Percentiles rank a stretch among this genome's conserved stretches.
Conservation (phyloP, 2,113 vertebrate species). For the Anser cygnoides region DNA sequence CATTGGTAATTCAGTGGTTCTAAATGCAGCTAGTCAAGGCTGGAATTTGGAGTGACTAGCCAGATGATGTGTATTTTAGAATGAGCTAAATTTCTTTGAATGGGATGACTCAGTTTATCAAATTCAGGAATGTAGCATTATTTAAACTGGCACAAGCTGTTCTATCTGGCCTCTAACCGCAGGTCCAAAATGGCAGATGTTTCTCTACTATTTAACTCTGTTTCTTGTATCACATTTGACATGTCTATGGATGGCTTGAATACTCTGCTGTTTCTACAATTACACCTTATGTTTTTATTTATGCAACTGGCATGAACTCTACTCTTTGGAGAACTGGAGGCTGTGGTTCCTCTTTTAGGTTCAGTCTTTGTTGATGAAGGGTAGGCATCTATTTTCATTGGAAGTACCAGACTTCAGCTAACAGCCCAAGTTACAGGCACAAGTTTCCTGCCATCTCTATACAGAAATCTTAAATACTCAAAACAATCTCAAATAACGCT, state of each 20-base stretch:
- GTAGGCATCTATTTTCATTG: not conserved
- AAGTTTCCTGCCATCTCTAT: not conserved
- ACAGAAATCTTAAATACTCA: not conserved
- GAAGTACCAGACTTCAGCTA: not conserved
- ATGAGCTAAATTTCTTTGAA: not conserved
- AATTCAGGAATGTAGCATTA: not conserved
- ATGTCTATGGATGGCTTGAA: not conserved
- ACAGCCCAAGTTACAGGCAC: not conserved
- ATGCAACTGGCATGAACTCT: not conserved
- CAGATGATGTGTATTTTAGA: not conserved
- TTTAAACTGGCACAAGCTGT: not conserved
- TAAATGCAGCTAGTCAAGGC: not conserved
- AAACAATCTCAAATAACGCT: not conserved
- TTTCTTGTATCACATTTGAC: not conserved
- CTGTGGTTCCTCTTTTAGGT: not conserved
- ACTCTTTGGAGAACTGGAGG: not conserved
- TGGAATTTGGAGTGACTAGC: not conserved
- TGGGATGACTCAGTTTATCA: not conserved
- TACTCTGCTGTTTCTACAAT: not conserved
- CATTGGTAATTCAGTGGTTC: not conserved
- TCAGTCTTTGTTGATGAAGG: not conserved
- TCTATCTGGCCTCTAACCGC: not conserved
- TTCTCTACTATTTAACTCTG: not conserved
- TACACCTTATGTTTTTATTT: not conserved
- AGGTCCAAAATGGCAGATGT: not conserved